Base-by-base conservation (phyloP, 2,888 invertebrate species). In the Brachypterus glaber region DNA sequence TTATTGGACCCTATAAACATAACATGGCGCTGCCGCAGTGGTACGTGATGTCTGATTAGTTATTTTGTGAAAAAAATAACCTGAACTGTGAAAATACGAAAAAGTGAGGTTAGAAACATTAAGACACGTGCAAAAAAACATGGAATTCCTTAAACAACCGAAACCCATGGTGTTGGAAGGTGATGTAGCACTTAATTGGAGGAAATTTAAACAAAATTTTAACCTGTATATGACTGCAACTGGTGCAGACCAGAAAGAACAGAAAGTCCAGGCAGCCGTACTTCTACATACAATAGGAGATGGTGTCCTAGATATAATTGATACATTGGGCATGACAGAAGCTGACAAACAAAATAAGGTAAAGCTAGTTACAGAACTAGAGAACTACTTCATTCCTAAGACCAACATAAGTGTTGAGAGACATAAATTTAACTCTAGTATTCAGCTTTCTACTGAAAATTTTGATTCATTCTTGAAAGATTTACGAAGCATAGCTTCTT, bases 261-360 rank as follows among this genome's bases (percentile, higher is more conserved):
- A 37, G 15, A 27, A 41, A 17, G 32, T 37, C 5, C 41, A 43
- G 30, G 38, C 40, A 33, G 47, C 46, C 24, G 24, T 39, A 4
- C 33, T 48, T 13, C 18, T 48, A 15, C 44, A 47, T 16, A 35
- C 33, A 8, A 39, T 46, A 15, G 45, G 46, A 3, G 41, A 46
- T 30, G 46, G 43, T 29, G 39, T 39, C 3, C 25, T 30, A 18
- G 41, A 46, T 33, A 40, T 48, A 14, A 39, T 34, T 25, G 38
- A 45, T 13, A 46, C 39, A 2, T 43, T 49, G 14, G 40, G 32
- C 8, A 5, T 47, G n/a, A 30, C 30, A 11, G 41, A 11, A 17
- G 37, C 29, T 9, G 33, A 41, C 3, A 40, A 42, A 7, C 37
- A 31, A 18, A 27, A 45, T 27, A 30, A 18, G 9, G 21, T 35